Base-by-base conservation (phyloP, 2,113 vertebrate genomes). In the Heterotilapia buettikoferi region DNA sequence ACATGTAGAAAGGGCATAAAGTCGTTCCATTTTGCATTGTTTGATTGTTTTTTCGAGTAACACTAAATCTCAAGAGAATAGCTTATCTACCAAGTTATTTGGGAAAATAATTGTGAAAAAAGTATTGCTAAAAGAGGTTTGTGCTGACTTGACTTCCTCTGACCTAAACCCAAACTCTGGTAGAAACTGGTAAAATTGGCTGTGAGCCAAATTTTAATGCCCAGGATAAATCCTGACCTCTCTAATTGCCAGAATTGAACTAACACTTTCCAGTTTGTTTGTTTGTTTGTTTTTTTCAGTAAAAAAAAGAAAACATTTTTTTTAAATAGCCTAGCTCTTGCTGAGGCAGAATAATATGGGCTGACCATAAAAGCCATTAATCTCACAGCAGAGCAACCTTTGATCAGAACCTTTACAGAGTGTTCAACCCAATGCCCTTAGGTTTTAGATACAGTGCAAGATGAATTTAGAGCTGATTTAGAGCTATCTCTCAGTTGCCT, bases 371-470 rank as follows among this genome's bases (percentile, higher is more conserved):
- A 85, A 61, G 33, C 38, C 80, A 61, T 86, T 87, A 89, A 92
- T 84, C 87, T 88, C 38, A 84, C 61, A 84, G 71, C 83, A 79
- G 81, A 80, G 68, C 80, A 21, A 71, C 84, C 81, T 91, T 89
- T 92, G 57, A 92, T 91, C 73, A 79, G 47, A 26, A 63, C 21
- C 18, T 50, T 85, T 76, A 50, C 53, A 50, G 38, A 89, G 85
- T 33, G 80, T 86, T 82, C 71, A 45, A 31, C 54, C 31, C 21
- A 24, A 59, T 16, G 43, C 66, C 82, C 82, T 43, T n/a, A 6
- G 82, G 40, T 45, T 80, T 21, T 36, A 7, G 10, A 40, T 31
- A 29, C 31, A 19, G 71, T 8, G 19, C 29, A 24, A 38, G 54
- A 81, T 63, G 29, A 66, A 85, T 80, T 76, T 85, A 56, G 68